Evolutionary conservation across 2,113 vertebrate genomes (phyloP).

Genomic region (Micromys minutus): DNA sequence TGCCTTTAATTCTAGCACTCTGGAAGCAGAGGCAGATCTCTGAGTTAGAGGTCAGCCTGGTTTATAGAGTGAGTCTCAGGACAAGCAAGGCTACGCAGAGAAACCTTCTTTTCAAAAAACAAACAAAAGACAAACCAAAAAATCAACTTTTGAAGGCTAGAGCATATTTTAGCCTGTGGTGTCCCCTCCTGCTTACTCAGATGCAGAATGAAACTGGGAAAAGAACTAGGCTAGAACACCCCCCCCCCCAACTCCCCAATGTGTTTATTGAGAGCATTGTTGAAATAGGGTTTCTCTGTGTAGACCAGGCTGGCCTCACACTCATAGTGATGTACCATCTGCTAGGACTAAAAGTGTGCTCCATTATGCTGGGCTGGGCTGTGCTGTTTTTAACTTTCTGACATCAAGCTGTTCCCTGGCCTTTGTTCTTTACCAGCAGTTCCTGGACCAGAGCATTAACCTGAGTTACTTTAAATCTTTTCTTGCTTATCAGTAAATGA

Average conservation of each 20-base stretch:
- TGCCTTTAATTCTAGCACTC: not conserved
- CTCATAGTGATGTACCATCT: not conserved
- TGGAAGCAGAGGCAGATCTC: not conserved
- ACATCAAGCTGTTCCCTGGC: not conserved
- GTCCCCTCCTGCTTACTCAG: not conserved
- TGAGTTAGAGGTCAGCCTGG: not conserved
- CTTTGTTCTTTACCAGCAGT: not conserved
- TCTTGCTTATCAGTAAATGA: not conserved
- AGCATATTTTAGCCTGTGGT: not conserved
- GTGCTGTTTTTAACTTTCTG: not conserved
- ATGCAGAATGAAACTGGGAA: not conserved
- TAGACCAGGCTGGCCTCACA: not conserved
- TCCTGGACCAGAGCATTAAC: not conserved
- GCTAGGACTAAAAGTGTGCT: not conserved
- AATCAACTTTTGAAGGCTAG: not conserved
- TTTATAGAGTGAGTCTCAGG: not conserved
- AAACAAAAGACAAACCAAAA: not conserved
- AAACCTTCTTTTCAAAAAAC: not conserved
- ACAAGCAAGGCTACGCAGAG: not conserved
- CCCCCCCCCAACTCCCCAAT: rapidly evolving
- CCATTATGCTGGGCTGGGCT: not conserved
- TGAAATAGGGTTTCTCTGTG: not conserved
- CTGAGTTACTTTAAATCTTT: not conserved
- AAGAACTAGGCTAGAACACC: not conserved
- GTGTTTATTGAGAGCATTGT: not conserved